Evolutionary conservation across 2,888 invertebrate species (phyloP), one percentile per base, ranked within the genome.

Genomic region (Creontiades dilutus): DNA sequence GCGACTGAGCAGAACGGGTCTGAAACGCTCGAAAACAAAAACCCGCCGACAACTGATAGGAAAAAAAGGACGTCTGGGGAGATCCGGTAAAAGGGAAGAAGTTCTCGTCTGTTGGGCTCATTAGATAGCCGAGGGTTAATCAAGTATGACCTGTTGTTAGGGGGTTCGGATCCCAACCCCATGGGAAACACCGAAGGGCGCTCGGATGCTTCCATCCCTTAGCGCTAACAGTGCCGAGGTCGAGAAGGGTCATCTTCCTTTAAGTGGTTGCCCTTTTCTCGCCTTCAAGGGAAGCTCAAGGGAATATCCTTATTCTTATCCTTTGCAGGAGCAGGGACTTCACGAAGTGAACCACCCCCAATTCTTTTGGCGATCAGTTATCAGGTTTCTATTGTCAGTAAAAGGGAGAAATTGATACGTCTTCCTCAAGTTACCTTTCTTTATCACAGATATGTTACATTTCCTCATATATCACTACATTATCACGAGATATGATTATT

Each of bases 101-200:
- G 68, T 68, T 68, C 68, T 68, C 23, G 68, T 68, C 68, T 68
- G 68, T 27, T 68, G 68, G 48, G 68, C 75, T 86, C 86, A 86
- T 86, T 86, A 86, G 86, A 86, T 75, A 86, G 75, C 61, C 75
- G 75, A 47, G 75, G 27, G 86, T 86, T 86, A 86, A 86, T 86
- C 86, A 86, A 86, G 47, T 86, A 86, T 86, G 86, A 86, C 86
- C 86, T 86, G 86, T 86, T 86, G 86, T 85, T 85, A 9, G 52
- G 80, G 46, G 68, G 68, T 68, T 68, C 68, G 23, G 23, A 19
- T 68, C 68, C 68, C 57, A 57, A 57, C 57, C 80, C 52, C 82
- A 52, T 82, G 82, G 82, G 82, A 82, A 82, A 47, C 37, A 37
- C n/a, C 48, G 47, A 47, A 82, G 48, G 52, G 82, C 81, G 81